These are phyloP conservation scores for Drosophila triauraria DNA, from an alignment of 1,140 invertebrate species.

Conservation along the genomic window DNA sequence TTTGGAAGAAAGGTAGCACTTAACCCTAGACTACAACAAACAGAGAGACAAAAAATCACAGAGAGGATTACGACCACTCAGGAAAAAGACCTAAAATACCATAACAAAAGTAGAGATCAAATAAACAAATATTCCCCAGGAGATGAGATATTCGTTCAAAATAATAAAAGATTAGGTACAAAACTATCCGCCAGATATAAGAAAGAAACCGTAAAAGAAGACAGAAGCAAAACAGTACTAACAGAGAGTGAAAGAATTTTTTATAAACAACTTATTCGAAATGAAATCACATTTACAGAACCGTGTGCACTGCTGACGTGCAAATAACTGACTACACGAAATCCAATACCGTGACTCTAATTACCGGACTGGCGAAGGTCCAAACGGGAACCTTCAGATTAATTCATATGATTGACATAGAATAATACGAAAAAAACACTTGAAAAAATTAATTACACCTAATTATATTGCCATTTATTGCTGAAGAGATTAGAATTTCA, in stretches of 20 bases:
- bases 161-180: no score
- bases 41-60: background rate
- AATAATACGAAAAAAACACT: no score
- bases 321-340: slow-evolving; percentile 8
- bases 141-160: background rate
- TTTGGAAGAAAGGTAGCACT: no score
- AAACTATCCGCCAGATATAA: no score
- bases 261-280: no score
- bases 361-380: background rate
- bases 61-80: background rate
- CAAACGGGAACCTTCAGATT: background rate
- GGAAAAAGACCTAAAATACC: no score
- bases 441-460: no score
- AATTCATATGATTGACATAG: no score
- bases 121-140: background rate
- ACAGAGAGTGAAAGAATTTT: background rate
- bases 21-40: no score
- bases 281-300: background rate
- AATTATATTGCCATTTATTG: background rate
- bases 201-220: no score
- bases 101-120: background rate
- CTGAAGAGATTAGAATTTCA: background rate
- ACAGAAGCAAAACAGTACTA: background rate
- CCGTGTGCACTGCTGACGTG: background rate
- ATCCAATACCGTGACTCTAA: background rate